These are phyloP conservation scores for Anolis sagrei DNA, from an alignment of 2,113 vertebrate species.

Conservation along the genomic window DNA sequence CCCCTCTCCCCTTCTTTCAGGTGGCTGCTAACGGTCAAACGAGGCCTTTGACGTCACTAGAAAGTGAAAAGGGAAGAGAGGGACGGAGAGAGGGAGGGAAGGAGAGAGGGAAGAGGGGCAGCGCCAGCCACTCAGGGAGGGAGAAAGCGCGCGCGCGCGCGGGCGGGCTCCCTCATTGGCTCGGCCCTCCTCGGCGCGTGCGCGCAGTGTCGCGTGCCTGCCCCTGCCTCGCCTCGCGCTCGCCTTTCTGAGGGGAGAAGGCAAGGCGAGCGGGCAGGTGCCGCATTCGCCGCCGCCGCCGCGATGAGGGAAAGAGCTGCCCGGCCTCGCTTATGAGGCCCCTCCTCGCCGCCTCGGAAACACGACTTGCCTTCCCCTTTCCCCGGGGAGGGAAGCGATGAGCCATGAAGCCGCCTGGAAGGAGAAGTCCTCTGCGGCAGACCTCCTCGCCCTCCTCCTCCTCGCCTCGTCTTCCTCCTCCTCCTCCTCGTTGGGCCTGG, in stretches of 20 bases:
- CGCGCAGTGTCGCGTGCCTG: neutral
- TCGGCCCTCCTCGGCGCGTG: neutral
- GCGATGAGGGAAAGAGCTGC: neutral
- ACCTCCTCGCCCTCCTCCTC: slow-evolving; percentile 24
- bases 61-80: neutral
- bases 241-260: neutral
- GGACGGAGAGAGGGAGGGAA: no score
- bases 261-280: no score
- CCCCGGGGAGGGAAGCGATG: slow-evolving; percentile 75
- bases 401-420: slow-evolving; percentile 80
- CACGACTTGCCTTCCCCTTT: neutral
- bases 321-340: neutral
- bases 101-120: no score
- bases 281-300: neutral
- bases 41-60: neutral
- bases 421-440: slow-evolving; percentile 69
- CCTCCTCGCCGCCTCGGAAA: neutral
- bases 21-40: no score
- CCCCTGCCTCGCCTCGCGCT: neutral
- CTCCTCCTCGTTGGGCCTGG: slow-evolving; percentile 11
- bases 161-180: no score
- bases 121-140: no score
- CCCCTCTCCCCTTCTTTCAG: no score
- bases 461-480: slow-evolving; percentile 41
- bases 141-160: no score